These are phyloP conservation scores for Caenorhabditis brenneri DNA, from an alignment of 1,140 invertebrate species.

Conservation along the genomic window DNA sequence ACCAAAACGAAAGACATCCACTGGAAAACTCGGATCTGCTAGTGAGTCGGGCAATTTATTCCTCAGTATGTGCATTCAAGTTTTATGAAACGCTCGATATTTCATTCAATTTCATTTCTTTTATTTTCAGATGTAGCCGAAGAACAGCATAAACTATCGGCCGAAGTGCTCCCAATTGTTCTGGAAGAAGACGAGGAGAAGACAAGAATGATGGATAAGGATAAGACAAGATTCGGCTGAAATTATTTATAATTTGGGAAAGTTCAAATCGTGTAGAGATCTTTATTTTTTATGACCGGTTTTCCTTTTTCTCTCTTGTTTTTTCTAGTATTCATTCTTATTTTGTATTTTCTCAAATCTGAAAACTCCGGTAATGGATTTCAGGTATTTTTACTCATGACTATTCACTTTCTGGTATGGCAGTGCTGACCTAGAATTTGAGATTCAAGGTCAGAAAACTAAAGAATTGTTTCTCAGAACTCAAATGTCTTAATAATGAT, in stretches of 20 bases:
- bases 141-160: constrained; percentile 5
- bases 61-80: no score
- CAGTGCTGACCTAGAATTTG: no score
- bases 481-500: no score
- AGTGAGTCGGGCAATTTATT: neutral
- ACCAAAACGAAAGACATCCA: neutral
- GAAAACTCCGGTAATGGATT: no score
- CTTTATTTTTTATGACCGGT: constrained; percentile 28
- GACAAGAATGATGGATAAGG: constrained; percentile 3
- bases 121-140: constrained; percentile 8
- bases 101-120: no score
- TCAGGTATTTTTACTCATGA: no score
- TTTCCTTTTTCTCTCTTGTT: neutral
- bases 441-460: no score
- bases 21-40: neutral
- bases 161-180: constrained; percentile 23
- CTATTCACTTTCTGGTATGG: neutral
- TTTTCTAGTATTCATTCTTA: no score
- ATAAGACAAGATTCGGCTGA: neutral
- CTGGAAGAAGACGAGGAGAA: constrained; percentile 41
- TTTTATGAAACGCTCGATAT: neutral
- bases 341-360: no score
- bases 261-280: neutral
- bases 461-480: no score
- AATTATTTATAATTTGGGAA: neutral